Evolutionary conservation across 2,113 vertebrate genomes (phyloP).

Genomic region (Carassius auratus): DNA sequence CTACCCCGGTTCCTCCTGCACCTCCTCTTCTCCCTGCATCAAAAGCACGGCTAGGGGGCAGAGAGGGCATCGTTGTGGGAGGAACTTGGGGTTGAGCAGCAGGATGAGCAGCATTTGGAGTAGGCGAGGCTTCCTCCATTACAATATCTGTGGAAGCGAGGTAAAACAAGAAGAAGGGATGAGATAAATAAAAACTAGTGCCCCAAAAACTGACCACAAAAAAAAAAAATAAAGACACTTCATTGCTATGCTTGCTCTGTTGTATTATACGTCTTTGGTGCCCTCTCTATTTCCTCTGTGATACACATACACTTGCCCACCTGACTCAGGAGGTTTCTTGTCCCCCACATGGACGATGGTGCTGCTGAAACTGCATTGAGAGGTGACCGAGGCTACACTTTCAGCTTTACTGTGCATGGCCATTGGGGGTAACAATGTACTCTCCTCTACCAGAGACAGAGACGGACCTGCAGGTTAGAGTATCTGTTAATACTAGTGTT

Average conservation of each 20-base stretch:
- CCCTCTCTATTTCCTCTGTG: neutral
- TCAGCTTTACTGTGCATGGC: slow-evolving; percentile 86
- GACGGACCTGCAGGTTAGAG: slow-evolving; percentile 69
- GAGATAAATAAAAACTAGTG: neutral
- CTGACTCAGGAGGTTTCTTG: slow-evolving; percentile 93
- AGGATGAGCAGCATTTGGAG: slow-evolving; percentile 59
- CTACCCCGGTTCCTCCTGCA: slow-evolving; percentile 37
- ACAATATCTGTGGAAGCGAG: slow-evolving; percentile 75
- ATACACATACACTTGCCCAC: slow-evolving; percentile 58
- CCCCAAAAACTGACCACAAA: neutral
- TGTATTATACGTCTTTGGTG: neutral
- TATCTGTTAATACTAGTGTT: slow-evolving; percentile 55
- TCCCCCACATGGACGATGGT: slow-evolving; percentile 95
- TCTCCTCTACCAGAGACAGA: slow-evolving; percentile 73
- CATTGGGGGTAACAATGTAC: slow-evolving; percentile 78
- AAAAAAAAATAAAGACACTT: neutral
- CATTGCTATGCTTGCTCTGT: neutral
- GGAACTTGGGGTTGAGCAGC: slow-evolving; percentile 44
- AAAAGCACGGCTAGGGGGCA: slow-evolving; percentile 47
- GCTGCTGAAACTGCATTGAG: slow-evolving; percentile 96
- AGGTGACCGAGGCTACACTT: slow-evolving; percentile 89
- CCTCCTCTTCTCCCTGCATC: slow-evolving; percentile 64
- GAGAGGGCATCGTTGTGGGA: slow-evolving; percentile 27
- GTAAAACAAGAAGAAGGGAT: slow-evolving; percentile 1
- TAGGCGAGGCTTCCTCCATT: slow-evolving; percentile 82